Percentiles rank a stretch among this genome's conserved stretches.
These are phyloP conservation scores for Pachyramphus minor DNA, from an alignment of 2,113 vertebrate species.

Conservation along the genomic window DNA sequence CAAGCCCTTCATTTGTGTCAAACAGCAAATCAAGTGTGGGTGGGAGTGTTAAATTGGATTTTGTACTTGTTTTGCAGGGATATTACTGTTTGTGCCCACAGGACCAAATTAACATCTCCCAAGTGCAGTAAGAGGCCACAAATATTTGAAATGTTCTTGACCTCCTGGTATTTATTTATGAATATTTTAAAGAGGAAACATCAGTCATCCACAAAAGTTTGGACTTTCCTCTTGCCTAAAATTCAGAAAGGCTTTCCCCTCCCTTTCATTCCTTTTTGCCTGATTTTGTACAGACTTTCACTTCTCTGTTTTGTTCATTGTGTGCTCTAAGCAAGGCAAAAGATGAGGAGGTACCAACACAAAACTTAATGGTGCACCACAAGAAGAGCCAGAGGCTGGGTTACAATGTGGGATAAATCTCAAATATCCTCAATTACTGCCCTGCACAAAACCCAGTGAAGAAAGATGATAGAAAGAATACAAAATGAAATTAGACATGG, in stretches of 20 bases:
- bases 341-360: background rate
- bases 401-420: background rate
- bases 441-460: background rate
- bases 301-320: background rate
- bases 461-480: background rate
- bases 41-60: background rate
- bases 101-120: background rate
- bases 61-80: background rate
- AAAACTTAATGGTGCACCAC: background rate
- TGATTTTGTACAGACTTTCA: background rate
- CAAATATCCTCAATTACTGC: background rate
- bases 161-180: background rate
- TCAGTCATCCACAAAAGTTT: background rate
- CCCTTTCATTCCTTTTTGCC: background rate
- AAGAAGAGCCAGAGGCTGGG: background rate
- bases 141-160: background rate
- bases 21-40: background rate
- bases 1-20: background rate
- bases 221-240: background rate
- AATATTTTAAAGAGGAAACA: background rate
- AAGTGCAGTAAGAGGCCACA: background rate
- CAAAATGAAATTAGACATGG: background rate
- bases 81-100: background rate
- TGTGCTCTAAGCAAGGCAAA: background rate
- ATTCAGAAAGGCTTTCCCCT: background rate